Conservation (phyloP, 2,888 invertebrate genomes). For the Amitus sp. region DNA sequence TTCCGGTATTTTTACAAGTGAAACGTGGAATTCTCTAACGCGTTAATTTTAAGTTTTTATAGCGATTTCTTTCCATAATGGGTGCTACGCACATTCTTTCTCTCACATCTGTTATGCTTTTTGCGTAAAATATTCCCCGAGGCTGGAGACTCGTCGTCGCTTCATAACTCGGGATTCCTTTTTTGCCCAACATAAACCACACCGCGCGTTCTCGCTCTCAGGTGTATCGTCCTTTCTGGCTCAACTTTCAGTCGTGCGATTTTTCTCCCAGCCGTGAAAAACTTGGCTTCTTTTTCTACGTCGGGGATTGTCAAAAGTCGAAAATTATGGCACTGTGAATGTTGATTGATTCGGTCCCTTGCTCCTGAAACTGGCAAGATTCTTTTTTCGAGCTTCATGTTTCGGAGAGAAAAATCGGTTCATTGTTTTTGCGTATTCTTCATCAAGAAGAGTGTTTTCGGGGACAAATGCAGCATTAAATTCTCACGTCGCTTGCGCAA, state of each 20-base stretch:
- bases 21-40: too few relatives aligned
- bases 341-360: too few relatives aligned
- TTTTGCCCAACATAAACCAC: slow-evolving; percentile 17
- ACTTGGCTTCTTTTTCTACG: slow-evolving; percentile 21
- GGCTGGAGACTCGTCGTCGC: slow-evolving; percentile 16
- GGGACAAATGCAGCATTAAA: too few relatives aligned
- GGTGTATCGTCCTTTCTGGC: slow-evolving; percentile 20
- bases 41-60: too few relatives aligned
- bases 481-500: too few relatives aligned
- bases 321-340: too few relatives aligned
- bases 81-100: slow-evolving; percentile 15
- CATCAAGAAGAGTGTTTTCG: too few relatives aligned
- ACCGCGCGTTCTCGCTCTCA: slow-evolving; percentile 16
- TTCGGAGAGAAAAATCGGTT: too few relatives aligned
- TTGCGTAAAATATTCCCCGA: slow-evolving; percentile 19
- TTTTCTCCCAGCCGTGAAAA: neutral
- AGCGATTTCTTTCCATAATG: slow-evolving; percentile 16
- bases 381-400: too few relatives aligned
- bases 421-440: too few relatives aligned
- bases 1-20: too few relatives aligned
- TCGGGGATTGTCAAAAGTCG: neutral
- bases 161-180: slow-evolving; percentile 25
- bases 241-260: slow-evolving; percentile 12
- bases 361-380: too few relatives aligned
- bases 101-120: slow-evolving; percentile 23